Evolutionary conservation across 2,113 vertebrate species (phyloP).

Genomic region (Oryzias woworae): DNA sequence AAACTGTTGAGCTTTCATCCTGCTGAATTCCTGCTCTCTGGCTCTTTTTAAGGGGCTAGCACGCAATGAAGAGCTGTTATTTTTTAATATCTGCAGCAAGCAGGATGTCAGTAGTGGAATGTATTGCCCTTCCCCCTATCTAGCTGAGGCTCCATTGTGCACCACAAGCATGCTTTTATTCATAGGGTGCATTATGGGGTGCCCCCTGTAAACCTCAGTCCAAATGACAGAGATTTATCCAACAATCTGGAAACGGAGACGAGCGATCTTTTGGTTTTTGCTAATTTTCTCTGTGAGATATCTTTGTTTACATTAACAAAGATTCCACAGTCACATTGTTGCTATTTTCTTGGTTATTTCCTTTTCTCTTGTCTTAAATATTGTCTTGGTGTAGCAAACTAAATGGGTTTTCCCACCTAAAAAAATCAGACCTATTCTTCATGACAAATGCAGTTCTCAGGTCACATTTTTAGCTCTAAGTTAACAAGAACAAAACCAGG

Average conservation of each 20-base stretch:
- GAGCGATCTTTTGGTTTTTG: conserved; percentile 5
- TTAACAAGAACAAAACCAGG: no score
- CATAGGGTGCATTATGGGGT: conserved; percentile 51
- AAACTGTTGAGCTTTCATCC: not conserved
- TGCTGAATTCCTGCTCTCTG: not conserved
- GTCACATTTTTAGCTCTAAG: no score
- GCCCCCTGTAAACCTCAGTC: conserved; percentile 33
- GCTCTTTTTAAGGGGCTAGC: not conserved
- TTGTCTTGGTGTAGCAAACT: no score
- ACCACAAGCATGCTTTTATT: conserved; percentile 65
- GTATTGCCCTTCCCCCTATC: conserved; percentile 66
- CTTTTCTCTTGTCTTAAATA: no score
- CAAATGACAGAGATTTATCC: conserved; percentile 34
- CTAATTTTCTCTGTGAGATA: not conserved
- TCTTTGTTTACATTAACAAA: not conserved
- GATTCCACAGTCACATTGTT: no score
- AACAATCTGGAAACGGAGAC: conserved; percentile 3
- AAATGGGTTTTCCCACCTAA: no score
- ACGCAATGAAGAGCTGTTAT: conserved; percentile 25
- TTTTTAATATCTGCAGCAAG: conserved; percentile 58
- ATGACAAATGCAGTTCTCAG: no score
- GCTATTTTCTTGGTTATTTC: no score
- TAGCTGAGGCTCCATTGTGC: conserved; percentile 62
- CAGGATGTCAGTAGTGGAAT: conserved; percentile 66
- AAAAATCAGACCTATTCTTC: no score